Evolutionary conservation across 2,113 vertebrate genomes (phyloP), one percentile per base, ranked within the genome.

Genomic region (Chionodraco myersi): DNA sequence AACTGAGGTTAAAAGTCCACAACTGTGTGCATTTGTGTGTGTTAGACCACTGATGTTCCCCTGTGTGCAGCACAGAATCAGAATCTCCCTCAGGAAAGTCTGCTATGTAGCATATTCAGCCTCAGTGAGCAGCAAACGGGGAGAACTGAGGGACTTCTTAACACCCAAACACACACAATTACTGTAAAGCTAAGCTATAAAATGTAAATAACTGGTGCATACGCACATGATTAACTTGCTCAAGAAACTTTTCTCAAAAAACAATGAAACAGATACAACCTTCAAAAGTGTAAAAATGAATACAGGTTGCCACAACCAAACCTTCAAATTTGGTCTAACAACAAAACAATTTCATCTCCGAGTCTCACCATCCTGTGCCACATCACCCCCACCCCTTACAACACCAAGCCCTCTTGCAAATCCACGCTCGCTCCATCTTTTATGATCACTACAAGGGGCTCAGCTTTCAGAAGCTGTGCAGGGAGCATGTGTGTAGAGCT

Each of bases 401-500:
- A 69, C 30, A 7, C 86, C 76, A 58, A 34, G 52, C 77, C 71
- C 77, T 66, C 66, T 70, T 75, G 52, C 87, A 89, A 89, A 91
- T 90, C 82, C 75, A 77, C 59, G 65, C 84, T 91, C 56, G 49
- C 77, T 87, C 82, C 89, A 91, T 87, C 92, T 93, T 93, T 95
- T 91, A 93, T 94, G 90, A 92, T 91, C 81, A 88, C 84, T 90
- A 92, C 90, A 92, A 92, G 92, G 89, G 93, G 92, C 92, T 95
- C 94, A 94, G 94, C 94, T 95, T 95, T 94, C 92, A 94, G 90
- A 34, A 87, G 88, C 82, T 57, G 83, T 75, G 47, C 88, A 91
- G 92, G 91, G 93, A 92, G 93, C 94, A 95, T 95, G 94, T 95
- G 94, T 93, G 94, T 87, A 23, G 86, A 91, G 92, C 79, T 94